Evolutionary conservation across 2,113 vertebrate species (phyloP).

Genomic region (Dromaius novaehollandiae): DNA sequence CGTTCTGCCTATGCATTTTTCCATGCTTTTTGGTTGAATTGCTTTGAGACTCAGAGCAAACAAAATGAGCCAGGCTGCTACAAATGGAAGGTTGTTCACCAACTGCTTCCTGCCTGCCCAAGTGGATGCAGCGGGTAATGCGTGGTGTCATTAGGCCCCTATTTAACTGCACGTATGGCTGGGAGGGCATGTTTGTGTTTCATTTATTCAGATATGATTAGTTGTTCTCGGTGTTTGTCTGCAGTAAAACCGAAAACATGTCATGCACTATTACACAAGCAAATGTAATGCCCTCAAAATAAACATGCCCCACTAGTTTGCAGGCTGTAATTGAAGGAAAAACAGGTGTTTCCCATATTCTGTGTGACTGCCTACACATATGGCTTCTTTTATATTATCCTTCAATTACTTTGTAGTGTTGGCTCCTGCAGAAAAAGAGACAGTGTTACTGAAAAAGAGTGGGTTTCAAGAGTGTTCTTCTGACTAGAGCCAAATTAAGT

Average conservation of each 20-base stretch:
- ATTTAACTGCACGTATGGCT: conserved; percentile 24
- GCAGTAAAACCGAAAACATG: conserved; percentile 68
- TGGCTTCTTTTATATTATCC: conserved; percentile 47
- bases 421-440: conserved; percentile 10
- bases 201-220: conserved; percentile 59
- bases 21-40: conserved; percentile 39
- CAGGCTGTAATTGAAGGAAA: conserved; percentile 72
- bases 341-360: conserved; percentile 78
- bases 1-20: neutral
- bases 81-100: conserved; percentile 22
- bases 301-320: conserved; percentile 67
- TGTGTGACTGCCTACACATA: conserved; percentile 71
- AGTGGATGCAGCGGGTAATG: neutral
- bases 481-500: conserved; percentile 30
- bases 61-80: conserved; percentile 63
- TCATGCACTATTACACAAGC: conserved; percentile 76
- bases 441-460: neutral
- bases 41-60: conserved; percentile 51
- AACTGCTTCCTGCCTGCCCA: conserved; percentile 65
- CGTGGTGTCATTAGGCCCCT: conserved; percentile 43
- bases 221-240: conserved; percentile 53
- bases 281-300: conserved; percentile 77
- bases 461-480: conserved; percentile 18
- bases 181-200: conserved; percentile 62
- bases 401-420: conserved; percentile 16